Conservation (phyloP, 2,888 invertebrate species). For the Aspidiotus rigidus region DNA sequence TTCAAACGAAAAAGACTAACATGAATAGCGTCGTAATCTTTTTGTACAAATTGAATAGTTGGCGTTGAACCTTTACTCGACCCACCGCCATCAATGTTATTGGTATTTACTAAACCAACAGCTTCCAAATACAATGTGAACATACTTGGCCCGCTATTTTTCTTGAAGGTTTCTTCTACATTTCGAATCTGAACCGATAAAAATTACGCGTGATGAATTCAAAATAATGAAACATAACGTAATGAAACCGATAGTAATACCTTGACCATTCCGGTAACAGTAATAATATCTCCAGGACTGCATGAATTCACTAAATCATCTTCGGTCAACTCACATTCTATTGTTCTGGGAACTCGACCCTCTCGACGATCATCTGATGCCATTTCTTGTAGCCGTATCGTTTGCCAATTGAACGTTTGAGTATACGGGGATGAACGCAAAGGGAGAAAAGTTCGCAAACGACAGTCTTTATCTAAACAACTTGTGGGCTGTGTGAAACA, state of each 20-base stretch:
- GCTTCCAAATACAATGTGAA: constrained; percentile 70
- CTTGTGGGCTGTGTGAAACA: constrained; percentile 52
- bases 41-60: constrained; percentile 56
- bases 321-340: constrained; percentile 76
- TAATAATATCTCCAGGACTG: constrained; percentile 79
- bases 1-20: constrained; percentile 43
- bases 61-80: constrained; percentile 44
- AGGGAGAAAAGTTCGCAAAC: constrained; percentile 53
- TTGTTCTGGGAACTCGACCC: constrained; percentile 63
- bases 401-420: constrained; percentile 67
- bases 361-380: constrained; percentile 58
- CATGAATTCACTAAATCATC: constrained; percentile 70
- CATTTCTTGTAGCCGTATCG: constrained; percentile 72
- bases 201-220: neutral
- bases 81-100: constrained; percentile 46
- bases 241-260: constrained; percentile 42
- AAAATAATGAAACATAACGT: neutral
- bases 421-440: constrained; percentile 59
- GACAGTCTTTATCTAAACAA: constrained; percentile 51
- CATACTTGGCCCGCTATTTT: constrained; percentile 51
- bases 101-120: constrained; percentile 64
- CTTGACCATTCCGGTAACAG: constrained; percentile 77
- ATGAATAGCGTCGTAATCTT: constrained; percentile 68
- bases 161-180: constrained; percentile 46
- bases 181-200: constrained; percentile 13